Evolutionary conservation across 2,888 invertebrate genomes (phyloP).

Genomic region (Limenitis camilla): DNA sequence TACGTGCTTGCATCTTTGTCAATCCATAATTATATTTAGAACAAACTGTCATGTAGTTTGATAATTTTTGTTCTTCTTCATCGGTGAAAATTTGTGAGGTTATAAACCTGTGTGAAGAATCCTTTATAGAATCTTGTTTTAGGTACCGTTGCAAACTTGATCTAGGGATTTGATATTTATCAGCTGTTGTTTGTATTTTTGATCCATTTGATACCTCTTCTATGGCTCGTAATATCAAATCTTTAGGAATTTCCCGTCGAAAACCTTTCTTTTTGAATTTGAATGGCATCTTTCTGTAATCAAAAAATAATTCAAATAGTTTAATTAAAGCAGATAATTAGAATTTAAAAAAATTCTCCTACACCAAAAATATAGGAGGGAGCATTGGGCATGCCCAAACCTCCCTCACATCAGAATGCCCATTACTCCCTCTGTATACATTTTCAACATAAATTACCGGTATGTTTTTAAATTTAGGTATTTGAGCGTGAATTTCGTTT

Average conservation of each 20-base stretch:
- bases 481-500: too few species aligned
- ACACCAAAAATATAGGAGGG: too few species aligned
- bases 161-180: conserved; percentile 21
- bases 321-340: too few species aligned
- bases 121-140: conserved; percentile 4
- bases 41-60: conserved; percentile 18
- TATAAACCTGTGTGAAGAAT: conserved; percentile 13
- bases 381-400: too few species aligned
- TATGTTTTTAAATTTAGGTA: too few species aligned
- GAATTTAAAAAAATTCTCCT: too few species aligned
- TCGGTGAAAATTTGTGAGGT: conserved; percentile 13
- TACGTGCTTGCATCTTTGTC: conserved; percentile 20
- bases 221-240: conserved; percentile 22
- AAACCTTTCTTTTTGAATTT: conserved; percentile 2
- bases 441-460: too few species aligned
- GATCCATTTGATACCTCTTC: conserved; percentile 21
- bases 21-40: conserved; percentile 19
- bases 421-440: too few species aligned
- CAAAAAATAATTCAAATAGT: too few species aligned
- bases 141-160: conserved; percentile 17
- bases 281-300: too few species aligned
- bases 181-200: conserved; percentile 22
- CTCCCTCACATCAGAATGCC: too few species aligned
- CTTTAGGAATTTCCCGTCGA: conserved; percentile 19
- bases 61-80: conserved; percentile 18